A percentile compares a stretch with the other conserved stretches of the same genome.
phyloP scores from a whole-genome alignment of 2,797 vertebrate species.

The Siniperca obscura region DNA sequence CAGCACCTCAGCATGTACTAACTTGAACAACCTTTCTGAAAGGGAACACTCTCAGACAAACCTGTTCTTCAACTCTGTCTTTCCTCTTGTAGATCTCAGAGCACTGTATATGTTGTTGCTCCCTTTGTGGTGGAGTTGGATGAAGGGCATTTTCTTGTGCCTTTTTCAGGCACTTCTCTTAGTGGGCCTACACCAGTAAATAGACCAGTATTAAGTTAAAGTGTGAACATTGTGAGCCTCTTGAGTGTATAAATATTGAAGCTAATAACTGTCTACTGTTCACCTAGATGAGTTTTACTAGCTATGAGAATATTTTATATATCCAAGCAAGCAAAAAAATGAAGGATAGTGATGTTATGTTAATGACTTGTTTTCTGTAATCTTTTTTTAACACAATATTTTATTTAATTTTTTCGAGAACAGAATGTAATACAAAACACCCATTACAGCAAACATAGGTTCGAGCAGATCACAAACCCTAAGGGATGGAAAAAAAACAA shows the following conservation, averaged over 20 bases:
- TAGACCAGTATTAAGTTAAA: conserved; percentile 68
- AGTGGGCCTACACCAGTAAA: conserved; percentile 32
- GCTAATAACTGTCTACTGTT: conserved; percentile 32
- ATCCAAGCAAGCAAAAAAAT: not conserved
- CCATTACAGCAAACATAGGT: not conserved
- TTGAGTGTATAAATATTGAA: conserved; percentile 26
- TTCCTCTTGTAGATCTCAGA: conserved; percentile 29
- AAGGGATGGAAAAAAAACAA: not conserved
- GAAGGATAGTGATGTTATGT: conserved; percentile 29
- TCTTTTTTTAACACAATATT: not conserved
- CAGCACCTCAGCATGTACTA: conserved; percentile 54
- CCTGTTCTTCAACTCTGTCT: conserved; percentile 73
- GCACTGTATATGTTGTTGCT: conserved; percentile 28
- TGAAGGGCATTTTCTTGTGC: conserved; percentile 42
- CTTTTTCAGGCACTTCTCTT: conserved; percentile 24
- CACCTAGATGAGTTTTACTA: not conserved
- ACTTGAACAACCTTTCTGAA: conserved; percentile 50
- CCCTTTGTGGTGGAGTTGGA: conserved; percentile 21
- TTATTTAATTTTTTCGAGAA: not conserved
- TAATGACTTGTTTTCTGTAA: conserved; percentile 29
- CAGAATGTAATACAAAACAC: not conserved
- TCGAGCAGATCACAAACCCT: not conserved
- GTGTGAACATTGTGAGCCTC: conserved; percentile 27
- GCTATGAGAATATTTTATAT: conserved; percentile 10
- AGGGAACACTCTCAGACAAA: conserved; percentile 67